These are phyloP conservation scores for Pygmarrhopalites habei DNA, from an alignment of 1,140 invertebrate species.

Conservation along the genomic window DNA sequence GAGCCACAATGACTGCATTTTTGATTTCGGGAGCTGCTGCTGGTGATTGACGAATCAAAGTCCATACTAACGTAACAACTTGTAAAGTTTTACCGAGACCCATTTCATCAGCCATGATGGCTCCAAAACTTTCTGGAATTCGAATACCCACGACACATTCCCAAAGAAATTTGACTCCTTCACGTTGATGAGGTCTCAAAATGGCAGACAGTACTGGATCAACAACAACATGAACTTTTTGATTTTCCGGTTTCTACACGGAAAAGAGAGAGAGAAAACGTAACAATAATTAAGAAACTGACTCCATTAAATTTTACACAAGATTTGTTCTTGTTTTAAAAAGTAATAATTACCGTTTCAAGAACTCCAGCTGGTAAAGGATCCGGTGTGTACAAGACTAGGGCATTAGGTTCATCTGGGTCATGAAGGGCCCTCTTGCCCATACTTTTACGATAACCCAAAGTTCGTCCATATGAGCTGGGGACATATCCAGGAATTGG, in stretches of 20 bases:
- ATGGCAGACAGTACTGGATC: slow-evolving; percentile 86
- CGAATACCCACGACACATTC: slow-evolving; percentile 92
- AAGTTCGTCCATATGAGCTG: slow-evolving; percentile 58
- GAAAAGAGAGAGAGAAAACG: neutral
- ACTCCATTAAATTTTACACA: too few species aligned
- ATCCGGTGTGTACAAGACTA: slow-evolving; percentile 83
- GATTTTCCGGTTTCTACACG: slow-evolving; percentile 45
- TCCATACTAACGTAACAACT: slow-evolving; percentile 96
- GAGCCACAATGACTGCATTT: slow-evolving; percentile 91
- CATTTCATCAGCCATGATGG: slow-evolving; percentile 99
- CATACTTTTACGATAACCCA: slow-evolving; percentile 65
- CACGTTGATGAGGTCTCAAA: slow-evolving; percentile 93
- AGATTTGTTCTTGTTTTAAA: too few species aligned
- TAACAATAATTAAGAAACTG: neutral
- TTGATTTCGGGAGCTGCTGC: slow-evolving; percentile 46
- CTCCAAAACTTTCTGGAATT: slow-evolving; percentile 81
- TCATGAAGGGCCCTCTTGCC: slow-evolving; percentile 76
- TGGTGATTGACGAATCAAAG: slow-evolving; percentile 76
- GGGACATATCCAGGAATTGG: slow-evolving; percentile 81
- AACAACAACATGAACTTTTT: slow-evolving; percentile 83
- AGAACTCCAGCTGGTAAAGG: slow-evolving; percentile 65
- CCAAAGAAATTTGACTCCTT: slow-evolving; percentile 99
- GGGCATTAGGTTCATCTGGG: slow-evolving; percentile 84
- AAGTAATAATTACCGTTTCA: slow-evolving; percentile 39
- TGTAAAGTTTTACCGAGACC: slow-evolving; percentile 89